Evolutionary conservation across 2,113 vertebrate genomes (phyloP).

Genomic region (Menura novaehollandiae): DNA sequence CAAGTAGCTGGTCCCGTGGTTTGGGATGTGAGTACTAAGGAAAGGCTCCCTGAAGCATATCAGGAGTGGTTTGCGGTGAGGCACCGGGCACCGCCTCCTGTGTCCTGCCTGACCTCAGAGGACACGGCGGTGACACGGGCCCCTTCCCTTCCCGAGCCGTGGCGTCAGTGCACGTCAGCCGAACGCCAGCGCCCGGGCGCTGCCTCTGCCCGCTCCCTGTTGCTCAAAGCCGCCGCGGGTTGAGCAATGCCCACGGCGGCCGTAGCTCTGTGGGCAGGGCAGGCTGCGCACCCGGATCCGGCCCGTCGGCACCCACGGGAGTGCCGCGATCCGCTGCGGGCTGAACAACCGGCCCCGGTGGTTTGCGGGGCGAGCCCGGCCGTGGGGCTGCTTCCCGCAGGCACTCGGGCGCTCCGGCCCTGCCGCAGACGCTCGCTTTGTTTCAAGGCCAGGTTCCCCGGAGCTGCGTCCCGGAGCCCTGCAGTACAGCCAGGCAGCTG

Average conservation of each 20-base stretch:
- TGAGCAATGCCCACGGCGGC: neutral
- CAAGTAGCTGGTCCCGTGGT: neutral
- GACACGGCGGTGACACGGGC: accelerated
- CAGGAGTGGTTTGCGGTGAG: neutral
- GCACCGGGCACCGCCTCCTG: neutral
- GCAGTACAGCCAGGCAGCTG: neutral
- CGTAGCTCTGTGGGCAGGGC: neutral
- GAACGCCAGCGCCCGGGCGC: accelerated
- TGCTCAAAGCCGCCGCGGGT: neutral
- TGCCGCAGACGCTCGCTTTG: accelerated
- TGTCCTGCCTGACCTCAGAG: accelerated
- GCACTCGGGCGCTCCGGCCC: accelerated
- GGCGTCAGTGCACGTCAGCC: accelerated
- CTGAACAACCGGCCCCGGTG: neutral
- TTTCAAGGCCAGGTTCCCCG: neutral
- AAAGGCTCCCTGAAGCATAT: neutral
- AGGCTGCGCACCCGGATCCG: accelerated
- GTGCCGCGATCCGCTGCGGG: accelerated
- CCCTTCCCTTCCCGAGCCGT: neutral
- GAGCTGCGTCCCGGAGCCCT: accelerated
- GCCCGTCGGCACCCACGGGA: accelerated
- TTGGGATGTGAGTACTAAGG: neutral
- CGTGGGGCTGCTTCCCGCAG: accelerated
- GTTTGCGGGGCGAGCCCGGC: neutral
- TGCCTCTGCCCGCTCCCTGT: neutral